A percentile compares a stretch with the other conserved stretches of the same genome.
These are phyloP conservation scores for Orcinus orca DNA, from an alignment of 2,113 vertebrate species.

Conservation along the genomic window DNA sequence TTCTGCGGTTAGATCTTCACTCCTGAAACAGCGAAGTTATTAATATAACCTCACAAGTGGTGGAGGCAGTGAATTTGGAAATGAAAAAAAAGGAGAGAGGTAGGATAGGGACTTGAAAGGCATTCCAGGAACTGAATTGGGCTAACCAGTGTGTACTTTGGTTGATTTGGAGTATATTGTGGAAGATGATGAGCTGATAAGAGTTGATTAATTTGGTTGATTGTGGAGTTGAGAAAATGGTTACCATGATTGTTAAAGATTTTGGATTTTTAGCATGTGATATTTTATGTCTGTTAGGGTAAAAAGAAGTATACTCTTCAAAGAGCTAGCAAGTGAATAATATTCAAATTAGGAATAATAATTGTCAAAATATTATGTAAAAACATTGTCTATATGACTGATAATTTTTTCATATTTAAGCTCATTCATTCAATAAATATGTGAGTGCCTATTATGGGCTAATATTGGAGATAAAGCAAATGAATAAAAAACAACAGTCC, in stretches of 20 bases:
- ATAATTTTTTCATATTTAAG: constrained; percentile 1
- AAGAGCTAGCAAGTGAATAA: not conserved
- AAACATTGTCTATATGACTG: not conserved
- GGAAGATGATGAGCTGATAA: not conserved
- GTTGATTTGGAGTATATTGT: not conserved
- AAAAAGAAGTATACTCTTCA: not conserved
- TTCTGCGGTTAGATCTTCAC: not conserved
- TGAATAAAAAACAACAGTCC: not conserved
- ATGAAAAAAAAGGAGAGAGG: not conserved
- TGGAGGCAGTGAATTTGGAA: not conserved
- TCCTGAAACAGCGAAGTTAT: not conserved
- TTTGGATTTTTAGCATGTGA: not conserved
- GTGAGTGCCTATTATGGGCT: not conserved
- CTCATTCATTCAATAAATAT: not conserved
- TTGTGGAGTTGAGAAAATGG: constrained; percentile 12
- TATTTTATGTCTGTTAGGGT: not conserved
- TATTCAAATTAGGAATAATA: not conserved
- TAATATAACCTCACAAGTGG: not conserved
- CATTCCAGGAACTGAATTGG: not conserved
- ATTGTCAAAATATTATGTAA: not conserved
- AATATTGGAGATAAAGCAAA: not conserved
- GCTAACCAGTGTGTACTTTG: not conserved
- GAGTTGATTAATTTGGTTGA: not conserved
- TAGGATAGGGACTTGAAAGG: not conserved
- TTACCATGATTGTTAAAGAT: constrained; percentile 5